Conservation (phyloP, 1,140 invertebrate genomes). For the Eriosoma lanigerum region DNA sequence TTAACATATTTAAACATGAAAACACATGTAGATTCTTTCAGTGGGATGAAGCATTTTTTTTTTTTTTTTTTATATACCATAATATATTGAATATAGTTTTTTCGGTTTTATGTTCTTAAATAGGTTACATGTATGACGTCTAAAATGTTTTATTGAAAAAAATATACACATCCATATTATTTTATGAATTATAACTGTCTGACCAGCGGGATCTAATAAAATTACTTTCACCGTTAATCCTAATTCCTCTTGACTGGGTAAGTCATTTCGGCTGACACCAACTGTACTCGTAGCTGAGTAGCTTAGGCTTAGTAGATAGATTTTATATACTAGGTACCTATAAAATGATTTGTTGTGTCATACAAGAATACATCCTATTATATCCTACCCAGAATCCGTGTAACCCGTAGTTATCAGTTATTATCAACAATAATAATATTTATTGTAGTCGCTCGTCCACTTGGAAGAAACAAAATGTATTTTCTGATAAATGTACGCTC, state of each 20-base stretch:
- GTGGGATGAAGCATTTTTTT: not conserved
- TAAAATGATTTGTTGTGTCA: not conserved
- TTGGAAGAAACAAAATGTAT: not conserved
- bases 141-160: not conserved
- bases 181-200: constrained; percentile 24
- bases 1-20: not conserved
- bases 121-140: not conserved
- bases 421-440: constrained; percentile 16
- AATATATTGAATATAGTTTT: not conserved
- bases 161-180: not conserved
- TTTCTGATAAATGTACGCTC: not conserved
- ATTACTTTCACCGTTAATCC: constrained; percentile 15
- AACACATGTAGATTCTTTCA: constrained; percentile 17
- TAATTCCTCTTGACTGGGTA: constrained; percentile 11
- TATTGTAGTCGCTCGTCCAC: not conserved
- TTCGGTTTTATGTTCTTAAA: not conserved
- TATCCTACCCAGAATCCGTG: not conserved
- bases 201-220: not conserved
- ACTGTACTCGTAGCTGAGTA: not conserved
- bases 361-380: not conserved
- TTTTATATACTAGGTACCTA: not conserved
- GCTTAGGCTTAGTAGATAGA: not conserved
- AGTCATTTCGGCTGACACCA: not conserved
- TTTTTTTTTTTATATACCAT: not conserved
- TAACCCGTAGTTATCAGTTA: not conserved